A percentile compares a stretch with the other conserved stretches of the same genome.
Conservation (phyloP, 2,888 invertebrate genomes). For the Gastracanthus pulcherrimus region DNA sequence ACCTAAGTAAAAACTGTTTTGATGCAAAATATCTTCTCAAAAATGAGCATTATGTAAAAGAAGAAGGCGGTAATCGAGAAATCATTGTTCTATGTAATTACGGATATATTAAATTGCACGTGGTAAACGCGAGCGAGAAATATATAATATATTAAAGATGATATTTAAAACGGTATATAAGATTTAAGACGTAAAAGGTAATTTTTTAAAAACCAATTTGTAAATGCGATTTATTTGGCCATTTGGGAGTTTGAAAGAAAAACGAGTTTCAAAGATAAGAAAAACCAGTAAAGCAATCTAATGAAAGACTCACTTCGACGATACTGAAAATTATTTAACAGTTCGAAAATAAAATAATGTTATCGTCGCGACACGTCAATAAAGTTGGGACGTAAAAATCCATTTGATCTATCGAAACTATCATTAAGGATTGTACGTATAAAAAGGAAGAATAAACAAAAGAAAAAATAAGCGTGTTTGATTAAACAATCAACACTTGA, state of each 20-base stretch:
- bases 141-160: conserved; percentile 72
- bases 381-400: conserved; percentile 57
- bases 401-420: conserved; percentile 51
- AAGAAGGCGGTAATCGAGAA: conserved; percentile 21
- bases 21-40: conserved; percentile 39
- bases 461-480: conserved; percentile 66
- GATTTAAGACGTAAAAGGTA: conserved; percentile 49
- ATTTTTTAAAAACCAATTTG: conserved; percentile 47
- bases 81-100: conserved; percentile 65
- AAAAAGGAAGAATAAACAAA: conserved; percentile 55
- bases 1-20: conserved; percentile 48
- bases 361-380: conserved; percentile 58
- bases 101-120: conserved; percentile 70
- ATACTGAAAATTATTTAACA: conserved; percentile 58
- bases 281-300: conserved; percentile 67
- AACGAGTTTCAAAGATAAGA: conserved; percentile 30
- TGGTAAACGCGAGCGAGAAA: conserved; percentile 65
- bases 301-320: conserved; percentile 65
- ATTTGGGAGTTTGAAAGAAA: conserved; percentile 48
- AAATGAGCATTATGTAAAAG: conserved; percentile 36
- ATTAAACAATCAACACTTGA: conserved; percentile 65
- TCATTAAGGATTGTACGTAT: conserved; percentile 51
- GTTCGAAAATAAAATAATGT: conserved; percentile 56
- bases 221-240: conserved; percentile 61
- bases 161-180: conserved; percentile 61